Conservation (phyloP, 2,797 vertebrate genomes). For the Enteromius mattozi region DNA sequence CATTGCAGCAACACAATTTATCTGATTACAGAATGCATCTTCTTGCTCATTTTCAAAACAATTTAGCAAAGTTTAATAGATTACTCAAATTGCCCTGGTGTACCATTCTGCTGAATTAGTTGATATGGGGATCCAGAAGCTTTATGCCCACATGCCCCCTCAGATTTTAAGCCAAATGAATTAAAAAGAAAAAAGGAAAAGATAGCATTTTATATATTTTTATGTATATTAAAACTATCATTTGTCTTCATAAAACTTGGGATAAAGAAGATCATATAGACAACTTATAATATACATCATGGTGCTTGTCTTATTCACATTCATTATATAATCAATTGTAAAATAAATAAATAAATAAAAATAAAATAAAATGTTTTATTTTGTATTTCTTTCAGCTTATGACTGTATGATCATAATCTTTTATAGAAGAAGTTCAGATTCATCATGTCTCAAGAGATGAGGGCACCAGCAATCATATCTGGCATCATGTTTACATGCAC, state of each 20-base stretch:
- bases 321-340: background rate
- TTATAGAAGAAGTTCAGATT: background rate
- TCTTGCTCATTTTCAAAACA: conserved; percentile 46
- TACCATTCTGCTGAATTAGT: conserved; percentile 28
- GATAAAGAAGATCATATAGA: background rate
- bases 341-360: too few species aligned
- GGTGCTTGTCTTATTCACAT: background rate
- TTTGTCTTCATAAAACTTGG: background rate
- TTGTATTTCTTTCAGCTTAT: background rate
- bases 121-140: background rate
- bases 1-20: conserved; percentile 45
- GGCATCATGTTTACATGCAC: conserved; percentile 63
- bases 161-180: background rate
- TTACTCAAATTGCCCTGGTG: conserved; percentile 33
- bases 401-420: background rate
- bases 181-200: background rate
- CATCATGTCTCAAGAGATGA: background rate
- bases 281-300: background rate
- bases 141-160: background rate
- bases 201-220: background rate
- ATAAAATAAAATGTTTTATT: background rate
- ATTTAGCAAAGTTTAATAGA: conserved; percentile 39
- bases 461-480: conserved; percentile 58
- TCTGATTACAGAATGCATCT: conserved; percentile 51
- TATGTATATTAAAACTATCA: background rate